A percentile compares a stretch with the other conserved stretches of the same genome.
phyloP scores from a whole-genome alignment of 2,888 invertebrate genomes.

The Acleris sparsana region DNA sequence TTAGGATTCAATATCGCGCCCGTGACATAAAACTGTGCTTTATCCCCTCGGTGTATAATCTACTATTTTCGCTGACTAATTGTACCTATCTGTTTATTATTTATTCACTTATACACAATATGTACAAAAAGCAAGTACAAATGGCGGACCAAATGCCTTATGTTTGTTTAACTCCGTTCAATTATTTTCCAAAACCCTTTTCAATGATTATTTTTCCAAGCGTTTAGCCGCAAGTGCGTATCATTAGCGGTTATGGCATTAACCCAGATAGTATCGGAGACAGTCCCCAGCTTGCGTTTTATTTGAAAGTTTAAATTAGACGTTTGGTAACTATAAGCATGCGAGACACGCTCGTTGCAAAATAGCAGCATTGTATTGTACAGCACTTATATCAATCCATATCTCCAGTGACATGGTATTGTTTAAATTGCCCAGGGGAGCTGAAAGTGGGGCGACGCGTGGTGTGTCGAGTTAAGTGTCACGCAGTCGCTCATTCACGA shows the following conservation, averaged over 20 bases:
- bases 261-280: constrained; percentile 43
- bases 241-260: constrained; percentile 49
- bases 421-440: constrained; percentile 41
- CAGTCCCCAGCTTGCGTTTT: constrained; percentile 37
- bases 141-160: neutral
- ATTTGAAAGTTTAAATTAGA: constrained; percentile 36
- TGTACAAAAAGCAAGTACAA: too few species aligned
- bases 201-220: constrained; percentile 9
- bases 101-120: too few species aligned
- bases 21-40: too few species aligned
- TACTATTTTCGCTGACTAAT: too few species aligned
- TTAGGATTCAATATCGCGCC: too few species aligned
- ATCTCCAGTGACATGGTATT: constrained; percentile 45
- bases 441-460: constrained; percentile 42
- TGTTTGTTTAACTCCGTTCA: constrained; percentile 39
- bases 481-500: constrained; percentile 38
- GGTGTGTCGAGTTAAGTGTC: constrained; percentile 44
- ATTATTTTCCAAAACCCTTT: constrained; percentile 1
- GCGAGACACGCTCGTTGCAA: constrained; percentile 40
- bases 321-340: constrained; percentile 34
- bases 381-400: constrained; percentile 37
- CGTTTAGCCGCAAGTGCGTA: constrained; percentile 21
- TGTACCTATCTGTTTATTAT: too few species aligned
- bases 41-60: too few species aligned
- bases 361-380: constrained; percentile 43